Evolutionary conservation across 2,888 invertebrate genomes (phyloP).

Genomic region (Epinotia nisella): DNA sequence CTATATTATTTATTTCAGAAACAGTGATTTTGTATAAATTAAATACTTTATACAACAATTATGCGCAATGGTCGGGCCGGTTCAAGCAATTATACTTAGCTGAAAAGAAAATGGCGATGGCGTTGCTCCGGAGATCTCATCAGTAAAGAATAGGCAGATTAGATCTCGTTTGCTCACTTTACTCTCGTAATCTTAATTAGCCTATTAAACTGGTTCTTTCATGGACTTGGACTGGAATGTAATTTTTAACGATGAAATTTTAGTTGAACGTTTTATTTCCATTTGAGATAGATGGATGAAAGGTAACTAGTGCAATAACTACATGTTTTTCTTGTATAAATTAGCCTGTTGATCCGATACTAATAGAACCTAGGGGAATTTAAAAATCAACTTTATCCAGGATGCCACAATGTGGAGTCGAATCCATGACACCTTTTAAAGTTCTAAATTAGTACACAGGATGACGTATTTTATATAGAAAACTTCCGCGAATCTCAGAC

Average conservation of each 20-base stretch:
- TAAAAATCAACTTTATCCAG: neutral
- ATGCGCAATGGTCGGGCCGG: conserved; percentile 43
- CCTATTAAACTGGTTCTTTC: conserved; percentile 56
- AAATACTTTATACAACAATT: neutral
- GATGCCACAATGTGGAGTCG: too few relatives aligned
- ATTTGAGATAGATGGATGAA: neutral
- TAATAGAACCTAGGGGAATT: too few relatives aligned
- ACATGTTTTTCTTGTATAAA: neutral
- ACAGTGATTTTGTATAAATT: neutral
- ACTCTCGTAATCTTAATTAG: conserved; percentile 67
- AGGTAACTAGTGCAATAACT: neutral
- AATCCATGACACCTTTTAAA: too few relatives aligned
- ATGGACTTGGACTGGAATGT: conserved; percentile 37
- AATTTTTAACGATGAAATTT: conserved; percentile 28
- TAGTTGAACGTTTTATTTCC: conserved; percentile 8
- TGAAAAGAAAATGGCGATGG: conserved; percentile 43
- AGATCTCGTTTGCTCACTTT: conserved; percentile 66
- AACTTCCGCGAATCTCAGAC: too few relatives aligned
- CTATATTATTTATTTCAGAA: neutral
- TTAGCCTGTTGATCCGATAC: neutral
- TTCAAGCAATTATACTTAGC: conserved; percentile 42
- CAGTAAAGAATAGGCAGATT: conserved; percentile 57
- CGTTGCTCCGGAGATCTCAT: conserved; percentile 43
- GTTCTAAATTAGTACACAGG: too few relatives aligned
- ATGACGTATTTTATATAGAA: too few relatives aligned